A percentile compares a stretch with the other conserved stretches of the same genome.
These are phyloP conservation scores for Caenorhabditis sinica DNA, from an alignment of 2,888 invertebrate genomes.

Conservation along the genomic window DNA sequence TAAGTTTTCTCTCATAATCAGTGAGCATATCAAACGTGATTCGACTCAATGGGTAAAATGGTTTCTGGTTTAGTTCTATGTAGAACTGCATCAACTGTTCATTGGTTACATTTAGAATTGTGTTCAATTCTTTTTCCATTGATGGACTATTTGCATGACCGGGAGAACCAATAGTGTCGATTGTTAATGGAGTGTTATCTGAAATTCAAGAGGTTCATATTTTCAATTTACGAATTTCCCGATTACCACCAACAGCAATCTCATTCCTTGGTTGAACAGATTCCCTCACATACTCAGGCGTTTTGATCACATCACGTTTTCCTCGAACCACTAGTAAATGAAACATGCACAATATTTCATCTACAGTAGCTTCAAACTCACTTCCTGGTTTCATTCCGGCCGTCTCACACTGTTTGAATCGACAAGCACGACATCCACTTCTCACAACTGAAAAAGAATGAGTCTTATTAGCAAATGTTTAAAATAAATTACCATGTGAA, in stretches of 20 bases:
- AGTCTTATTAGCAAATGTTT: no score
- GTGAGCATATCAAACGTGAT: background rate
- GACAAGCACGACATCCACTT: slow-evolving; percentile 43
- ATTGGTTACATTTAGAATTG: background rate
- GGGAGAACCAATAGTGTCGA: background rate
- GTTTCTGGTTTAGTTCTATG: slow-evolving; percentile 21
- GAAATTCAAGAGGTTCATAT: background rate
- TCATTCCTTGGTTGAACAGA: slow-evolving; percentile 9
- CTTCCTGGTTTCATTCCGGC: slow-evolving; percentile 42
- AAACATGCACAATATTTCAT: background rate
- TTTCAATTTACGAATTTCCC: background rate
- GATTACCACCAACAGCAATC: background rate
- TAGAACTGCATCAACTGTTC: slow-evolving; percentile 8
- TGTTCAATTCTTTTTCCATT: background rate
- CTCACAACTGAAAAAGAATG: slow-evolving; percentile 30
- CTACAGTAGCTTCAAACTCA: background rate
- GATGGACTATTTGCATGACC: background rate
- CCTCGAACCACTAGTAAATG: slow-evolving; percentile 43
- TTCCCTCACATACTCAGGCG: slow-evolving; percentile 25
- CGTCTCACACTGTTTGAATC: slow-evolving; percentile 21
- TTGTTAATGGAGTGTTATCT: background rate
- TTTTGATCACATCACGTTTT: slow-evolving; percentile 38
- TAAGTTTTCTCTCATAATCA: background rate
- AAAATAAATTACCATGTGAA: slow-evolving; percentile 5
- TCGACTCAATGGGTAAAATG: background rate